Percentiles rank a stretch among this genome's conserved stretches.
Evolutionary conservation across 2,797 vertebrate species (phyloP).

Genomic region (Prunella strophiata): DNA sequence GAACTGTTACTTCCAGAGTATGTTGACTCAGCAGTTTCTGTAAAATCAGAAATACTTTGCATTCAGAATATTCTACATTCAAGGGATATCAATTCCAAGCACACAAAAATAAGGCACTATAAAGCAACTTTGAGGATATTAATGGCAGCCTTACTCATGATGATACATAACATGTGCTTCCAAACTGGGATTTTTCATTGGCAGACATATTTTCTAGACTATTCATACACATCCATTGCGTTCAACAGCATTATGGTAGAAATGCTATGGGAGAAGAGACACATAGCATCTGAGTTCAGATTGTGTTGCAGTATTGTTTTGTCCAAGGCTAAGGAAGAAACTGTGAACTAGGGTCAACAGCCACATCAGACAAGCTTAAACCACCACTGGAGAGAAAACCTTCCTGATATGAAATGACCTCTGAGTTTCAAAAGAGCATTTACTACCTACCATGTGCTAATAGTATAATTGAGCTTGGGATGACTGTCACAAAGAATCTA

Average conservation of each 20-base stretch:
- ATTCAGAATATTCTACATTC: not conserved
- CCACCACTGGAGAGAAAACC: fast-evolving
- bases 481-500: not conserved
- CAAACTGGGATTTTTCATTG: not conserved
- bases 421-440: not conserved
- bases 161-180: not conserved
- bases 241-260: not conserved
- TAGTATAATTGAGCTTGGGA: not conserved
- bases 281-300: not conserved
- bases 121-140: not conserved
- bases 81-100: not conserved
- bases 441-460: not conserved
- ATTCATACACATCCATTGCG: not conserved
- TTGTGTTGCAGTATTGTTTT: not conserved
- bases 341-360: not conserved
- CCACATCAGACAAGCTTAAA: not conserved
- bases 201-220: not conserved
- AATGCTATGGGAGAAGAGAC: not conserved
- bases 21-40: not conserved
- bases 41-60: not conserved
- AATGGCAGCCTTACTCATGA: not conserved
- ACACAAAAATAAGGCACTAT: not conserved
- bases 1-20: not conserved
- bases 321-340: not conserved
- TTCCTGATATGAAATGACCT: not conserved